A percentile compares a stretch with the other conserved stretches of the same genome.
Conservation (phyloP, 2,113 vertebrate species). For the Halcyon malimbica region DNA sequence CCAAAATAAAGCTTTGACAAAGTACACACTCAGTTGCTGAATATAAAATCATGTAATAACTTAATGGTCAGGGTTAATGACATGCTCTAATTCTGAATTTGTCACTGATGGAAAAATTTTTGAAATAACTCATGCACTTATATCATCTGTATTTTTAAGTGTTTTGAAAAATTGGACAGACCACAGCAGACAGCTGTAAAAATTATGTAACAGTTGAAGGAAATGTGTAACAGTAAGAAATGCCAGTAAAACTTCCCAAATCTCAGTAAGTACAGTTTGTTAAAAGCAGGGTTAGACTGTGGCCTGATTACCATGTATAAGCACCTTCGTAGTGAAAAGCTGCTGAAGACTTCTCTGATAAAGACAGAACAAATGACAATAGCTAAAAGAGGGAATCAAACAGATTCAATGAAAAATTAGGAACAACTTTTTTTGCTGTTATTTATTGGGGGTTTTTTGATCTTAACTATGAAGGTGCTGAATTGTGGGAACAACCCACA, state of each 20-base stretch:
- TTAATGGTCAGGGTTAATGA: neutral
- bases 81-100: neutral
- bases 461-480: neutral
- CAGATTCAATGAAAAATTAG: neutral
- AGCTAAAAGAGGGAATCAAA: neutral
- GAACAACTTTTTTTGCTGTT: neutral
- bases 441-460: rapidly evolving
- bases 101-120: neutral
- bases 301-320: neutral
- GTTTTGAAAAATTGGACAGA: neutral
- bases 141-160: neutral
- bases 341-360: neutral
- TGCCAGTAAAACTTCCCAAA: neutral
- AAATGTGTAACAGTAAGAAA: neutral
- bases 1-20: neutral
- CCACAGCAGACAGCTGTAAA: neutral
- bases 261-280: neutral
- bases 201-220: neutral
- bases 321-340: neutral
- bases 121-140: neutral
- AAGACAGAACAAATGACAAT: neutral
- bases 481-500: neutral
- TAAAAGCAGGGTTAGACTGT: neutral
- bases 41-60: neutral
- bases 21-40: neutral